phyloP scores from a whole-genome alignment of 1,140 invertebrate genomes.

The Delia radicum region DNA sequence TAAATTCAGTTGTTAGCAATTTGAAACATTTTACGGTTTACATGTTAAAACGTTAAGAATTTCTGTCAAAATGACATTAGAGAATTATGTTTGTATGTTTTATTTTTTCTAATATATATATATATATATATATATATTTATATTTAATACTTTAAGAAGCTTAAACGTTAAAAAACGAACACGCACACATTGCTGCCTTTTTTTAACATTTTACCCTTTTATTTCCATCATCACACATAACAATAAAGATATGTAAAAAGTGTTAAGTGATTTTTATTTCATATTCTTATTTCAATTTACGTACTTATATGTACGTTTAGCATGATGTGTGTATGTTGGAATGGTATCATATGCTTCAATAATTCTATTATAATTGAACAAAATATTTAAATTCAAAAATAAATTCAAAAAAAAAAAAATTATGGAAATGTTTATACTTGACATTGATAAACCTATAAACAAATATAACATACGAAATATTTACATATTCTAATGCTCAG shows the following conservation, averaged over 20 bases:
- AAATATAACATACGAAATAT: no score
- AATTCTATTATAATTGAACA: not conserved
- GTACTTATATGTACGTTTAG: no score
- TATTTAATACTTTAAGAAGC: not conserved
- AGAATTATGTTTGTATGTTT: not conserved
- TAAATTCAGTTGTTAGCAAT: not conserved
- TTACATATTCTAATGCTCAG: no score
- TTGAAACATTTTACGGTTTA: conserved; percentile 10
- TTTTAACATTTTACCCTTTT: not conserved
- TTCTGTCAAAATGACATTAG: conserved; percentile 19
- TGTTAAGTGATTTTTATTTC: not conserved
- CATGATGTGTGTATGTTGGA: not conserved
- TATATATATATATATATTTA: no score
- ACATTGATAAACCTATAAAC: no score
- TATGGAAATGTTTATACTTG: no score
- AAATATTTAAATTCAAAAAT: no score
- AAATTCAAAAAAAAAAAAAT: no score
- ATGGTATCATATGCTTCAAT: not conserved
- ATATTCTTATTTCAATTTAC: not conserved
- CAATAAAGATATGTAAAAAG: not conserved
- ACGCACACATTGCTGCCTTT: not conserved
- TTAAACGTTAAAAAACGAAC: not conserved
- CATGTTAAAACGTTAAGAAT: conserved; percentile 8
- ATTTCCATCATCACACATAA: not conserved
- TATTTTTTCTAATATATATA: no score